Conservation (phyloP, 1,140 invertebrate genomes). For the Plutomurus gul region DNA sequence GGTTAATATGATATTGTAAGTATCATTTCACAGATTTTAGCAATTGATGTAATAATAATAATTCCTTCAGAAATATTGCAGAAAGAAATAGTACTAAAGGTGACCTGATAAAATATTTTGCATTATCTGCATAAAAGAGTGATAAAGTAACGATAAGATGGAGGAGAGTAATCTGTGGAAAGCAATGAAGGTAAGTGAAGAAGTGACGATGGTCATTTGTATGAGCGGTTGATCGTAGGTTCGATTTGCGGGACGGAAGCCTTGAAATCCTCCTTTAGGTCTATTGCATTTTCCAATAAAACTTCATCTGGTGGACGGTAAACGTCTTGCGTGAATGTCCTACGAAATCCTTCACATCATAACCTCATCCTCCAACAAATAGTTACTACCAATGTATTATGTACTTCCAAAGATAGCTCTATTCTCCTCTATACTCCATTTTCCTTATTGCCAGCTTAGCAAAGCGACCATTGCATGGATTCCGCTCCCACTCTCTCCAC, state of each 20-base stretch:
- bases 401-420: background rate
- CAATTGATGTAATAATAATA: no score
- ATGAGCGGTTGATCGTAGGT: conserved; percentile 51
- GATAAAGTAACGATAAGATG: background rate
- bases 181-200: conserved; percentile 19
- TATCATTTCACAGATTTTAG: no score
- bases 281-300: conserved; percentile 54
- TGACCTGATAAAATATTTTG: no score
- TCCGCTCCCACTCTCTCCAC: no score
- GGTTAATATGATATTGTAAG: no score
- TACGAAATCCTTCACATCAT: conserved; percentile 45
- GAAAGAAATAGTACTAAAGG: no score
- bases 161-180: background rate
- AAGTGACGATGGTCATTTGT: conserved; percentile 49
- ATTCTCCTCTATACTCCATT: background rate
- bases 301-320: conserved; percentile 52
- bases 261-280: conserved; percentile 48
- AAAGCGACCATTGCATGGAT: background rate
- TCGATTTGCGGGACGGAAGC: conserved; percentile 46
- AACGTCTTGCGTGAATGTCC: conserved; percentile 48
- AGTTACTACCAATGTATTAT: background rate
- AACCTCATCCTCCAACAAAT: background rate
- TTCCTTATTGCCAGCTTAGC: conserved; percentile 18
- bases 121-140: background rate
- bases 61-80: no score